Base-by-base conservation (phyloP, 2,797 vertebrate species). In the Delichon dasypus region DNA sequence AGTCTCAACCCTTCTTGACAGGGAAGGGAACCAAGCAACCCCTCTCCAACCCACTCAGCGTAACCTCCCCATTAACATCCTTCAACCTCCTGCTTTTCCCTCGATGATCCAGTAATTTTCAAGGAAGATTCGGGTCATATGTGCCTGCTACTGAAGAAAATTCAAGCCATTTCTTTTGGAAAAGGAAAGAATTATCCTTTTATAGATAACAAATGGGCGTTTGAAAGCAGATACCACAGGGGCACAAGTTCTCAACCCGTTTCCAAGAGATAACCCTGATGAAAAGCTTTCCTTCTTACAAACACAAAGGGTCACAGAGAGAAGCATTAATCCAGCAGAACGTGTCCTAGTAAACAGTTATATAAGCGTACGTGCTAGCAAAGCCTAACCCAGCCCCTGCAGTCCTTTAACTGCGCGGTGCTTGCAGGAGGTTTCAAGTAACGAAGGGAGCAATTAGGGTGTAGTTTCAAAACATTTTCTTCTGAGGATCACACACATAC, bases 21-120 rank as follows among this genome's bases (percentile, higher is more conserved):
- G 21, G 55, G 27, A 70, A 70, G 5, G 26, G 27, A 88, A 61
- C 4, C 4, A 65, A 53, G 27, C 10, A 36, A 45, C 18, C 10
- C 30, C 32, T 32, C 47, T 76, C 12, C 60, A 75, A 45, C 16
- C 38, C 61, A 7, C n/a, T 7, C 48, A 40, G 3, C 0, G 0
- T 3, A 70, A 76, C 15, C 50, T 32, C 53, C 19, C 72, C 30
- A 13, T 10, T n/a, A 60, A 50, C 44, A 58, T 17, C 55, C 67
- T 54, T 66, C 32, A 19, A 13, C 26, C 55, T 54, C 36, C 47
- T 23, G 1, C 42, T 76, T 20, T 27, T 27, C 38, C 50, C 60
- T 51, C 5, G 1, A 27, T 1, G 3, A 38, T 40, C 13, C 82
- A 44, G 23, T 22, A 67, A 45, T 50, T 79, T 11, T 14, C 53